Evolutionary conservation across 2,888 invertebrate species (phyloP), one percentile per base, ranked within the genome.

Genomic region (Habrosyne pyritoides): DNA sequence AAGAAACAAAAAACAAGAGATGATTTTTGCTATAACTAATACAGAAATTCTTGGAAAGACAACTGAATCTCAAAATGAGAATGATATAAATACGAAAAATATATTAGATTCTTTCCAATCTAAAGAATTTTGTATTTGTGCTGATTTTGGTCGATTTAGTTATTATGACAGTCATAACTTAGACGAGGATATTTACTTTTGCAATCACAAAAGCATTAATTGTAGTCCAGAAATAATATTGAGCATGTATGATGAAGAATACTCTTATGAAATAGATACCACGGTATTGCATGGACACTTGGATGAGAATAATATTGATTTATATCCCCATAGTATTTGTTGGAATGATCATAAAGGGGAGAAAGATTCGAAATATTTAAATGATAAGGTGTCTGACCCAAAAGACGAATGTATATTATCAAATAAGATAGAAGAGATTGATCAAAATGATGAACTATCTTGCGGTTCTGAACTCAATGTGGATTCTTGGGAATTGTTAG

Each of bases 161-260:
- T 69, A 70, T 67, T 79, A 83, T 71, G 81, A 83, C 60, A 51
- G 55, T 57, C 68, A 75, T 57, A 62, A 65, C 48, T 55, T 63
- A 36, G 84, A 85, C 75, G 83, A 84, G 61, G 89, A 90, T 69
- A 74, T 89, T 58, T 89, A 91, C 74, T 91, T 84, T 72, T 77
- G 72, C 67, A 61, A 76, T n/a, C 70, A 72, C 55, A 64, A 66
- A 36, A 61, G 53, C 60, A 55, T 60, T 52, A 59, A 70, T 60
- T 74, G 74, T 63, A 71, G 78, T 47, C 61, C 69, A 57, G 70
- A 81, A 56, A 57, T 71, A 53, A 61, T 87, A 59, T 81, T 83
- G 61, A 80, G 82, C 59, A 86, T 88, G 56, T 88, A 83, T 59
- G 66, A 74, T 62, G 81, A 86, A 50, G 54, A 66, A 56, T 26